A percentile compares a stretch with the other conserved stretches of the same genome.
Conservation (phyloP, 1,140 invertebrate species). For the Heliothis subflexa region DNA sequence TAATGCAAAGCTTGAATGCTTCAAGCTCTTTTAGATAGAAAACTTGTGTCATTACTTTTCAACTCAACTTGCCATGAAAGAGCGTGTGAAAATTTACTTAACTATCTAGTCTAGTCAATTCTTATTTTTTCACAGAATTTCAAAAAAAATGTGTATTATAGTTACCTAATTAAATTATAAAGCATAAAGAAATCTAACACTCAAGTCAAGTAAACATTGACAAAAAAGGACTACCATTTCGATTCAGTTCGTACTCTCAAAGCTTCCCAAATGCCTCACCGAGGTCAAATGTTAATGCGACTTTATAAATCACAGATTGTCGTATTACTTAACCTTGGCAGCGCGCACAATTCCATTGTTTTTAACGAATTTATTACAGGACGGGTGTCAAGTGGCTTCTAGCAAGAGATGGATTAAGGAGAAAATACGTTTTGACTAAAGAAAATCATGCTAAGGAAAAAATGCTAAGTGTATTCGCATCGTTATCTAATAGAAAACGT, state of each 20-base stretch:
- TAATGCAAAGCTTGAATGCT: too few species aligned
- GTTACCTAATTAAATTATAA: not conserved
- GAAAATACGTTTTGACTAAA: not conserved
- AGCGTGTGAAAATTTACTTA: too few species aligned
- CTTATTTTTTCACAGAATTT: not conserved
- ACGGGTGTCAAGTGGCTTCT: constrained; percentile 7
- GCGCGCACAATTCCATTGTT: not conserved
- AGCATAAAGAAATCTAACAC: not conserved
- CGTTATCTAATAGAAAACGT: not conserved
- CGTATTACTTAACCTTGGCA: constrained; percentile 17
- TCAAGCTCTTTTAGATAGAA: too few species aligned
- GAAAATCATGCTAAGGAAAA: not conserved
- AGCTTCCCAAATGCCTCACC: not conserved
- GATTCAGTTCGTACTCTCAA: not conserved
- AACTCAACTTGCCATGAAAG: too few species aligned
- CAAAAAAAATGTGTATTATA: not conserved
- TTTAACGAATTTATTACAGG: constrained; percentile 6
- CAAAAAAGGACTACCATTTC: constrained; percentile 16
- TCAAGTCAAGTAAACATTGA: not conserved
- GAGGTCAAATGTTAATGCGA: constrained; percentile 24
- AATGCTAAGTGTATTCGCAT: not conserved
- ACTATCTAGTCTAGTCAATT: not conserved
- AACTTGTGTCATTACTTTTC: too few species aligned
- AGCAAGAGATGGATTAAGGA: not conserved
- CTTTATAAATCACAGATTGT: constrained; percentile 34